These are phyloP conservation scores for Tenrec ecaudatus DNA, from an alignment of 2,113 vertebrate species.

Conservation along the genomic window DNA sequence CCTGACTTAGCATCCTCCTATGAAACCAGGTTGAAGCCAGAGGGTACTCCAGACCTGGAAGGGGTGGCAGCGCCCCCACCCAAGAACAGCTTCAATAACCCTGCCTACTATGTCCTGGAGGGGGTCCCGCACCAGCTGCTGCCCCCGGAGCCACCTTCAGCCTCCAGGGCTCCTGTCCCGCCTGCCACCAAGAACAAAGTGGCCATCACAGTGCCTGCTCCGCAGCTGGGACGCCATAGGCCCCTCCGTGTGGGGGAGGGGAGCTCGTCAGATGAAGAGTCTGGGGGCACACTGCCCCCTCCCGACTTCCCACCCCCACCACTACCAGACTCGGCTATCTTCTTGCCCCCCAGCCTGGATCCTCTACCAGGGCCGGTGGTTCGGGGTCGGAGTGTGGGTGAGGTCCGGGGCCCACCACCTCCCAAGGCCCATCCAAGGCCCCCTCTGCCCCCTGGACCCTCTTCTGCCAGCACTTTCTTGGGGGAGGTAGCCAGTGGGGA, in stretches of 20 bases:
- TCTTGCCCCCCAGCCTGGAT: constrained; percentile 74
- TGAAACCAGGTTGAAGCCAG: constrained; percentile 89
- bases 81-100: constrained; percentile 99
- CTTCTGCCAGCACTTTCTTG: constrained; percentile 75
- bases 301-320: constrained; percentile 86
- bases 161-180: constrained; percentile 80
- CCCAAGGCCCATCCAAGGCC: constrained; percentile 84
- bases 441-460: constrained; percentile 61
- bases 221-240: constrained; percentile 77
- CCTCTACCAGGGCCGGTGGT: constrained; percentile 68
- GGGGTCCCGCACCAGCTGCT: constrained; percentile 95
- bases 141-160: constrained; percentile 82
- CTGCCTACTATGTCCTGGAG: constrained; percentile 97
- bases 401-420: constrained; percentile 80
- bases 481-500: constrained; percentile 84
- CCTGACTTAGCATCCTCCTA: constrained; percentile 55
- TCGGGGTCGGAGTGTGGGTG: constrained; percentile 82
- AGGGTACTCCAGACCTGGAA: constrained; percentile 86
- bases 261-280: constrained; percentile 92
- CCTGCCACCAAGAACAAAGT: constrained; percentile 87
- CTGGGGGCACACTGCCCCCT: constrained; percentile 89
- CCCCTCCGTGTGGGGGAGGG: constrained; percentile 88
- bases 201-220: constrained; percentile 77
- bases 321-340: constrained; percentile 70
- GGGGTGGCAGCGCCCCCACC: constrained; percentile 76